Base-by-base conservation (phyloP, 2,888 invertebrate genomes). In the Eupithecia subfuscata region DNA sequence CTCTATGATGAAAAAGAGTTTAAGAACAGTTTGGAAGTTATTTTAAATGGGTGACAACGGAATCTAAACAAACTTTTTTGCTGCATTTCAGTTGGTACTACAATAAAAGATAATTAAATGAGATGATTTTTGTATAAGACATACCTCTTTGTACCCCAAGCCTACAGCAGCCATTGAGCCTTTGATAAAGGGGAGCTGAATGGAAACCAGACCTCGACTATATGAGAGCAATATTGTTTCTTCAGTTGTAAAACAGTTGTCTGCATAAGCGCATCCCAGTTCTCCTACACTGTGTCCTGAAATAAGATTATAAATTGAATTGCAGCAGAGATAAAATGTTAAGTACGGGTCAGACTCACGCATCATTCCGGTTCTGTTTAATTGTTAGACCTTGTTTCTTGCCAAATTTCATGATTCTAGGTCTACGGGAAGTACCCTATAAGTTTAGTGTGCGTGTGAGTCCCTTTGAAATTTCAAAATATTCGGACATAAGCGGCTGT, bases 271-370 rank as follows among this genome's bases (percentile, higher is more conserved):
- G 88, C 99, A 99, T 0, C 98, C 98, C 40, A 99, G 93, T 89
- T 99, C 99, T 37, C 99, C 99, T 0, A 98, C 97, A 34, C 99
- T 99, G 89, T 99, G 99, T 0, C 99, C 98, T 95, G n/a, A 22
- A 43, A 30, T 7, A 34, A 67, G 1, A n/a, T 40, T 16, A 37
- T n/a, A n/a, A 2, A 64, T 34, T 34, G 2, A 34, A 16, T 34
- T 30, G 30, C 5, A 34, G 52, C n/a, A n/a, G 2, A 12, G 18
- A 25, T 37, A 5, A 64, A 64, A 34, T 3, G 30, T 30, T 3
- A 30, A 30, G 30, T 30, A 3, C 30, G 30, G 3, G 30, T 30
- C 1, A 30, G 30, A 30, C 30, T 30, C 30, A 30, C 30, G 30
- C 30, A 30, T 3, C 3, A 30, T 2, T n/a, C n/a, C 2, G 30